Evolutionary conservation across 2,888 invertebrate species (phyloP), one percentile per base, ranked within the genome.

Genomic region (Argyresthia goedartella): DNA sequence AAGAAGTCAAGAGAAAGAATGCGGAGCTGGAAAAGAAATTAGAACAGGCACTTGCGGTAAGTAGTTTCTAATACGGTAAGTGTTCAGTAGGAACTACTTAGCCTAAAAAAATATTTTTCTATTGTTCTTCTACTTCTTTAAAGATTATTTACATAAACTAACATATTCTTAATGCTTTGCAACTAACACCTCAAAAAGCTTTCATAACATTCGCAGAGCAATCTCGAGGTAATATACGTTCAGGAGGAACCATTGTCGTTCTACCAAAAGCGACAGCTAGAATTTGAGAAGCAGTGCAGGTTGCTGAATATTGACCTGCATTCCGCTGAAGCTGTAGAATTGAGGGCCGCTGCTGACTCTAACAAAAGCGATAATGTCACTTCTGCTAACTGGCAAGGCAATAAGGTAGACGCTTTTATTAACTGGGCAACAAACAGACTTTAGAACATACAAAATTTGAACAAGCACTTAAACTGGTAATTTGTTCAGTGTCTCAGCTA

Each of bases 1-100:
- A 95, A 67, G 95, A 95, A 67, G 88, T 92, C 55, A 94, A 92
- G 71, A 89, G 92, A 65, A 92, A 90, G 75, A 94, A 95, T 64
- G 88, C 91, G 51, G 89, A 91, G 63, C 75, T 96, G 56, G 95
- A 96, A 70, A 93, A 91, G 73, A 92, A 91, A 80, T 73, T 94
- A 60, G 90, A 91, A 69, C 91, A 91, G 63, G 89, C 91, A 49
- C 68, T 91, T 68, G 82, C 89, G 81, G 90, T 89, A 74, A 75
- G 65, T 57, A 60, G 15, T 35, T 39, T 11, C 8, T 3, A 8
- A 8, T 39, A 39, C 2, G 4, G 1, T 6, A 39, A 15, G 15
- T 10, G 16, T 16, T 15, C 0, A 44, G 44, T 16, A 44, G 53
- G 8, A n/a, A 45, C 35, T 46, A 25, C 25, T 42, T 49, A 14